Base-by-base conservation (phyloP, 1,140 invertebrate genomes). In the Orchesella cincta region DNA sequence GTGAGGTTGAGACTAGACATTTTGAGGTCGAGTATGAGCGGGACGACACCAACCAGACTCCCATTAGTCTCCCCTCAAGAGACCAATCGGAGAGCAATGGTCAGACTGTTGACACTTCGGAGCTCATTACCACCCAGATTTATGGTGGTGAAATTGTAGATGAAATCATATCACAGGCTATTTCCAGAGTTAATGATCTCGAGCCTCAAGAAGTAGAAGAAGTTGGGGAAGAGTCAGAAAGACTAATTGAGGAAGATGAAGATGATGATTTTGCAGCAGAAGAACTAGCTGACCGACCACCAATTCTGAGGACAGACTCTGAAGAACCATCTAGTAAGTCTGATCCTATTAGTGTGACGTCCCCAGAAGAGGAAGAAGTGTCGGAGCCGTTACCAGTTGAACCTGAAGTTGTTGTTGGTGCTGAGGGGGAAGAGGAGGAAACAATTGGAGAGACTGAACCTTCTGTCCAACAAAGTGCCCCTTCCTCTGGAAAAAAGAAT, bases 111-210 rank as follows among this genome's bases (percentile, higher is more conserved):
- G 31, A 67, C 31, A n/a, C 26, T 3, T 29, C 14, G 23, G 52
- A 57, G 52, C 12, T 57, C 52, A 57, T 67, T 67, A 67, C 3
- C n/a, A 35, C 74, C 1, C 28, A 34, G 34, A n/a, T 34, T 35
- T 72, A 51, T 73, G 74, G 74, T 5, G 57, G 57, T 33, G 74
- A 73, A 35, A 67, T 70, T 39, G 79, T 80, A 8, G 76, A 78
- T 51, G 77, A 80, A 23, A 77, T 80, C 2, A 76, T 80, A 67
- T 64, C 77, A n/a, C 74, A 76, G 26, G 79, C 79, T 33, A n/a
- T 80, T 20, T 74, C 76, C 20, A 57, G 75, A 0, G 39, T 79
- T 28, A 73, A 79, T 67, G 62, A 67, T 67, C 28, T 67, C 3
- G 62, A 26, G 18, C 39, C 70, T 39, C 26, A 72, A 39, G 62